phyloP scores from a whole-genome alignment of 2,113 vertebrate genomes.

The Hyperoodon ampullatus region DNA sequence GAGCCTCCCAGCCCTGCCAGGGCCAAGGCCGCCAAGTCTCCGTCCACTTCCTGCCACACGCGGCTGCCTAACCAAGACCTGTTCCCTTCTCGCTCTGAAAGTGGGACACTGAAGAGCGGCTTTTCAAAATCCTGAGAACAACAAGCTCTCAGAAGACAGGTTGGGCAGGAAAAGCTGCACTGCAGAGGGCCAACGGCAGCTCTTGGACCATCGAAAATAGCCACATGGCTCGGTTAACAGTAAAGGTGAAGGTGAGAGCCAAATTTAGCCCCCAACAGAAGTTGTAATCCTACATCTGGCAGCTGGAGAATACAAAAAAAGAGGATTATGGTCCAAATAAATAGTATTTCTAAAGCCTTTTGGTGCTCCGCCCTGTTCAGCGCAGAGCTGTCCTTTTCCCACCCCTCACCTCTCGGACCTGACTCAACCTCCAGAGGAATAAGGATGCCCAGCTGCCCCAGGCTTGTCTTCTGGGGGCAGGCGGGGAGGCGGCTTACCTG shows the following conservation, averaged over 20 bases:
- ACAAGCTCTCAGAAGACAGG: neutral
- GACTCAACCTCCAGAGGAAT: neutral
- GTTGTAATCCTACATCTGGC: neutral
- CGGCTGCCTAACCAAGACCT: neutral
- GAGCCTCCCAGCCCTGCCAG: neutral
- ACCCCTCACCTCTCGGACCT: neutral
- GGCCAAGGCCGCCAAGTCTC: neutral
- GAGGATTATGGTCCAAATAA: neutral
- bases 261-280: neutral
- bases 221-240: neutral
- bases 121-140: neutral
- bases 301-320: neutral
- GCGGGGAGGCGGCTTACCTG: slow-evolving; percentile 6
- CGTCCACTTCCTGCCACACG: neutral
- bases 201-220: neutral
- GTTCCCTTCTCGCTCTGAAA: neutral
- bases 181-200: neutral
- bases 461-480: neutral
- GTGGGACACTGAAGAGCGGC: neutral
- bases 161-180: neutral
- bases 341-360: neutral
- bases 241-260: neutral
- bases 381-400: neutral
- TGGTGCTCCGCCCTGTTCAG: neutral
- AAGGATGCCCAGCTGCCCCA: accelerated